Evolutionary conservation across 1,140 invertebrate species (phyloP), one percentile per base, ranked within the genome.

Genomic region (Bombus balteatus): DNA sequence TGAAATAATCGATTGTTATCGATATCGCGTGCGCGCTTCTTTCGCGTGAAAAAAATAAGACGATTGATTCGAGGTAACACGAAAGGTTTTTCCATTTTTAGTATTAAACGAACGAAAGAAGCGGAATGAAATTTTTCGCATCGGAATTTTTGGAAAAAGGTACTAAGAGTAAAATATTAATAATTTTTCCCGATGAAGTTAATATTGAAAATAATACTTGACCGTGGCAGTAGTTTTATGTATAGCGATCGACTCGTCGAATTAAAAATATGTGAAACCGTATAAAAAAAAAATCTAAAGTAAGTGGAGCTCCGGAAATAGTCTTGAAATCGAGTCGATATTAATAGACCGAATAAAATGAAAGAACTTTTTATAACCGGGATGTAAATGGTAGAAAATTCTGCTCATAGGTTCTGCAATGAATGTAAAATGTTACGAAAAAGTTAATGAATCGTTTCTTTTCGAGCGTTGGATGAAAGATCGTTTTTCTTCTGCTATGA

Each of bases 201-300:
- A 59, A 59, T 12, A 28, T n/a, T 62, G 59, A 62, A 25, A 62
- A n/a, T 1, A n/a, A n/a, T 62, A n/a, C 0, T n/a, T 4, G 4
- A n/a, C 0, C 28, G 28, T 62, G 4, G 0, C 25, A 0, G 28
- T 2, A 12, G 10, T 12, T 62, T n/a, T n/a, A n/a, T 0, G 12
- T 5, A 12, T 4, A 5, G 57, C 57, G 57, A 53, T 0, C 47
- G 47, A 53, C 5, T 22, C 5, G 47, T 22, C 47, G 18, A 59
- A 59, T 59, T 59, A 59, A 28, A 59, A 59, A 59, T 28, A 59
- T 22, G 10, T 10, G 57, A 59, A 59, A 10, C 4, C 28, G 18
- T 53, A 53, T 22, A 8, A 53, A 1, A 39, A 39, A 53, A 12
- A 4, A 62, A 22, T 62, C 3, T 12, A n/a, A 28, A 62, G 28